These are phyloP conservation scores for Microcebus griseorufus DNA, from an alignment of 2,113 vertebrate species.

Conservation along the genomic window DNA sequence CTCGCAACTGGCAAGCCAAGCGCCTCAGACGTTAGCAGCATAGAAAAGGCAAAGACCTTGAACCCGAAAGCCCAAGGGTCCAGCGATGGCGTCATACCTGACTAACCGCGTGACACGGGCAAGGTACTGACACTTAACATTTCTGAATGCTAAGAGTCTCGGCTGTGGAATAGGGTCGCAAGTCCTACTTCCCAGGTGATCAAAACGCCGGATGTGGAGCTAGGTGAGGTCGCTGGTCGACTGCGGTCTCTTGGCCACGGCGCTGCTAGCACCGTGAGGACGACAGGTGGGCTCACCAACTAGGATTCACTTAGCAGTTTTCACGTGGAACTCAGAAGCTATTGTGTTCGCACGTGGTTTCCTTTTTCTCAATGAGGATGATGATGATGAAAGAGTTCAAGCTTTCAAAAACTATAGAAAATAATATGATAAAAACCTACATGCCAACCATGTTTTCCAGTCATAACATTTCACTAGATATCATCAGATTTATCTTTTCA, in stretches of 20 bases:
- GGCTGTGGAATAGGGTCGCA: neutral
- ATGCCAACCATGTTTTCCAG: neutral
- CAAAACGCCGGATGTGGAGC: neutral
- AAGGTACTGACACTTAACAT: no score
- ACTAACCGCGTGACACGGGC: fast-evolving
- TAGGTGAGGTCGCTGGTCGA: neutral
- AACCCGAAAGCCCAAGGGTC: neutral
- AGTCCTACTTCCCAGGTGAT: neutral
- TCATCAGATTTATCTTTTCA: neutral
- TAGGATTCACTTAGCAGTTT: fast-evolving
- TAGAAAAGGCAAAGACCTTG: neutral
- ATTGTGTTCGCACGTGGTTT: neutral
- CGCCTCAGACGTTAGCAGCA: neutral
- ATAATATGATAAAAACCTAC: neutral
- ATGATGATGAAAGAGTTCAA: neutral
- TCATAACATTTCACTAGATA: neutral
- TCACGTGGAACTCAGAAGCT: neutral
- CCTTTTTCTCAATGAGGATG: neutral
- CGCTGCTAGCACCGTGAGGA: neutral
- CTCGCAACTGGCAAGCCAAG: neutral
- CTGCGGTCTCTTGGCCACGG: fast-evolving
- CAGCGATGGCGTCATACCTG: neutral
- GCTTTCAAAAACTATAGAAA: neutral
- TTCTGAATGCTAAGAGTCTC: neutral
- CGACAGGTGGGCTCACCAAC: fast-evolving